A percentile compares a stretch with the other conserved stretches of the same genome.
Evolutionary conservation across 2,113 vertebrate genomes (phyloP).

Genomic region (Lasiurus cinereus): DNA sequence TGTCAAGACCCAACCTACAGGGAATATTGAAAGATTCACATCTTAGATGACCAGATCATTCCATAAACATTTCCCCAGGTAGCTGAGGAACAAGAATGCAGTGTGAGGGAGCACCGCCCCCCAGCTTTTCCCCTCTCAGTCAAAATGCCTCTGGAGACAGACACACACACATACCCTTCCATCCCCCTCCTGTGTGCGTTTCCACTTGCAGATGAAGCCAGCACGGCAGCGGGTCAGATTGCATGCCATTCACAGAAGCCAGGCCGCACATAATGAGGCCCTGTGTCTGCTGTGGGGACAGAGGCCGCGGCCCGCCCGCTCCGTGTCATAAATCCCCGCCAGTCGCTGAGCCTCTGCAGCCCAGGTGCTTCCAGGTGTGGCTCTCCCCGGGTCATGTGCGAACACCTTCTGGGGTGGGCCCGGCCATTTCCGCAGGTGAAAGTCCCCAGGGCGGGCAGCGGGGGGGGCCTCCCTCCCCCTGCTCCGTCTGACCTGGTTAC

Average conservation of each 20-base stretch:
- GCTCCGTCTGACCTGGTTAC: conserved; percentile 74
- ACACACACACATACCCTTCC: not conserved
- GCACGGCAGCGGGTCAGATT: not conserved
- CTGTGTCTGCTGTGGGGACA: not conserved
- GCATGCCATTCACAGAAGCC: not conserved
- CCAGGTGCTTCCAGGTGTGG: not conserved
- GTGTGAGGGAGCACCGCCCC: not conserved
- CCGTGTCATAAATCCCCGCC: not conserved
- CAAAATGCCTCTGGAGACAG: not conserved
- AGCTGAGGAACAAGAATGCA: not conserved
- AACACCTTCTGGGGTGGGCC: not conserved
- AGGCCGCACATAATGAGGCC: not conserved
- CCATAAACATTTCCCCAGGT: conserved; percentile 5
- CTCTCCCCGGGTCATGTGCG: conserved; percentile 33
- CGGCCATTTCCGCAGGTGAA: conserved; percentile 17
- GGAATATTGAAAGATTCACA: not conserved
- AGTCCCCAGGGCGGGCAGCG: conserved; percentile 45
- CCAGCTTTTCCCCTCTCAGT: not conserved
- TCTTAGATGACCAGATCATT: not conserved
- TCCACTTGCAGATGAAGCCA: not conserved
- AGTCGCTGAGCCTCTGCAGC: not conserved
- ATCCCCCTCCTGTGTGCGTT: not conserved
- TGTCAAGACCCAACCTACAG: not conserved
- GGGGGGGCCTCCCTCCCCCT: not conserved
- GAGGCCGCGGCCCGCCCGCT: not conserved